Evolutionary conservation across 2,888 invertebrate species (phyloP).

Genomic region (Drosophila setosimentum): DNA sequence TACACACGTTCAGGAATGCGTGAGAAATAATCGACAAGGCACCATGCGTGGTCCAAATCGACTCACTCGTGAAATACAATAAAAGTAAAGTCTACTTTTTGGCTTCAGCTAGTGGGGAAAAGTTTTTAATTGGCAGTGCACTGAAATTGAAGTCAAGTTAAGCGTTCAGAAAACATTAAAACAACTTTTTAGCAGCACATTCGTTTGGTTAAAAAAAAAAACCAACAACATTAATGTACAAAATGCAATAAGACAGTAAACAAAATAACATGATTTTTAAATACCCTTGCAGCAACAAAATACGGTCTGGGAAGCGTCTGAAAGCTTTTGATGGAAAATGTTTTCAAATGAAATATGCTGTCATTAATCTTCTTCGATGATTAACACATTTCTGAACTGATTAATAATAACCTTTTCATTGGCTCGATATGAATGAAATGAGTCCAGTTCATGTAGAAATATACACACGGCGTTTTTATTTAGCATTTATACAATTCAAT

Average conservation of each 20-base stretch:
- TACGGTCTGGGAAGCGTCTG: background rate
- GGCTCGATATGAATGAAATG: constrained; percentile 1
- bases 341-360: background rate
- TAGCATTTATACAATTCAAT: constrained; percentile 41
- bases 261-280: background rate
- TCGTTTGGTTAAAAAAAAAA: constrained; percentile 17
- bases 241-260: background rate
- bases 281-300: background rate
- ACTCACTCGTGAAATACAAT: constrained; percentile 56
- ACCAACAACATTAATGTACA: background rate
- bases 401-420: background rate
- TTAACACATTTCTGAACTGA: background rate
- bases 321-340: background rate
- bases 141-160: constrained; percentile 50
- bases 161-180: constrained; percentile 55
- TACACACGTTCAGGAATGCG: constrained; percentile 7
- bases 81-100: constrained; percentile 61
- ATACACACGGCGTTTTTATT: constrained; percentile 19
- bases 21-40: constrained; percentile 44
- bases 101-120: constrained; percentile 43
- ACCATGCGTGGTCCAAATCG: constrained; percentile 55
- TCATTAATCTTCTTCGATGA: background rate
- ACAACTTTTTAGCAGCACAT: constrained; percentile 37
- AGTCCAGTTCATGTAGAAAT: constrained; percentile 8
- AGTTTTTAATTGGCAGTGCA: constrained; percentile 66